Conservation (phyloP, 2,888 invertebrate genomes). For the Shargacucullia verbasci region DNA sequence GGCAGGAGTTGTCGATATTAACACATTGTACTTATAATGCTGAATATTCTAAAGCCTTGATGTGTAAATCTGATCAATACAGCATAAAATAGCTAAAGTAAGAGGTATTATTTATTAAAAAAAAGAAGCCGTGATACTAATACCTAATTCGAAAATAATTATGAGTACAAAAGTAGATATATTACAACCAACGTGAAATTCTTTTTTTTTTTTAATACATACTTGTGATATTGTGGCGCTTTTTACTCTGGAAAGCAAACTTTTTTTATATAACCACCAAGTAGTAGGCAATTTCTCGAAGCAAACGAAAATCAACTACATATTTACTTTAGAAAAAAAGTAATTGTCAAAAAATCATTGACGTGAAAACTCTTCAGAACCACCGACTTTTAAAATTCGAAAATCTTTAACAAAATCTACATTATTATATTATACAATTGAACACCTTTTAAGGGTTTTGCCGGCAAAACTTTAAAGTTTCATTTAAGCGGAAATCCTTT, state of each 20-base stretch:
- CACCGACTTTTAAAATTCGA: constrained; percentile 59
- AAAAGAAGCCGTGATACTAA: no score
- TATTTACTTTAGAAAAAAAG: constrained; percentile 16
- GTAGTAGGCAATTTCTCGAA: constrained; percentile 22
- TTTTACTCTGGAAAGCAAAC: constrained; percentile 4
- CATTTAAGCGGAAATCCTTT: constrained; percentile 73
- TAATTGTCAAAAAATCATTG: constrained; percentile 67
- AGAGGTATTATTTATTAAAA: no score
- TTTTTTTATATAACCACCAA: constrained; percentile 7
- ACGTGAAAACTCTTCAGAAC: constrained; percentile 76
- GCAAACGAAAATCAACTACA: constrained; percentile 13
- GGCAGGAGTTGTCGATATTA: constrained; percentile 16
- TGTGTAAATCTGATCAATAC: no score
- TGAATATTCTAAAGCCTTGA: not conserved
- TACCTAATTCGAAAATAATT: no score
- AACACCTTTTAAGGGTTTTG: constrained; percentile 81
- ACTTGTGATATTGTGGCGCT: constrained; percentile 3
- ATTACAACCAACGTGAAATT: not conserved
- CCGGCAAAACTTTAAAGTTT: constrained; percentile 70
- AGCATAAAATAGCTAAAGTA: no score
- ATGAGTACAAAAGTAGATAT: no score
- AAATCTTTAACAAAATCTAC: constrained; percentile 58
- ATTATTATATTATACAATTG: constrained; percentile 79
- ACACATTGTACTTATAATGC: constrained; percentile 4
- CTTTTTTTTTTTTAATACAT: not conserved